Evolutionary conservation across 92 coral and sea anemone species (phyloP).

Genomic region (Palythoa grandiflora): DNA sequence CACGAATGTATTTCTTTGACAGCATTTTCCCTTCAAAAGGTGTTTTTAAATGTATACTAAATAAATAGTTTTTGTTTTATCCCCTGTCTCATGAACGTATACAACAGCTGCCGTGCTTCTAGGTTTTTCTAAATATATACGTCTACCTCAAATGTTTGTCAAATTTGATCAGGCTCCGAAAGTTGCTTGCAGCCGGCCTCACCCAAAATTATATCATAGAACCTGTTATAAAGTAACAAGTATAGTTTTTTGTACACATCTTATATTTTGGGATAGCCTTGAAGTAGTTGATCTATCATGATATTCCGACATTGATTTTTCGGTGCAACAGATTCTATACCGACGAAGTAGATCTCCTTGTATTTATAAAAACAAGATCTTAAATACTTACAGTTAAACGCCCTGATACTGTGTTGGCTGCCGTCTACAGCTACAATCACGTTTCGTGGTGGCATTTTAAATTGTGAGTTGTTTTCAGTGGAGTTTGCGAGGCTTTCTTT

Average conservation of each 20-base stretch:
- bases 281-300: neutral
- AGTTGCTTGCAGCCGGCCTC: neutral
- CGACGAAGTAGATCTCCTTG: neutral
- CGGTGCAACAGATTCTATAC: neutral
- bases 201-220: conserved; percentile 4
- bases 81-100: too few species aligned
- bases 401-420: conserved; percentile 29
- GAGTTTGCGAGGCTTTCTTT: too few species aligned
- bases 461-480: neutral
- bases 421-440: conserved; percentile 39
- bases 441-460: conserved; percentile 14
- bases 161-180: neutral
- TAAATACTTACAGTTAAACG: conserved; percentile 32
- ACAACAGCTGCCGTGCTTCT: too few species aligned
- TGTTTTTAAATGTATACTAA: too few species aligned
- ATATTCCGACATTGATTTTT: neutral
- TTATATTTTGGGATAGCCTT: neutral
- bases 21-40: too few species aligned
- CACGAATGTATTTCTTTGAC: too few species aligned
- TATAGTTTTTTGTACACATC: neutral
- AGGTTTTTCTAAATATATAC: neutral
- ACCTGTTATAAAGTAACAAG: neutral
- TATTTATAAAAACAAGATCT: neutral
- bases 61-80: too few species aligned
- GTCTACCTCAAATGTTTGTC: neutral